Percentiles rank a stretch among this genome's conserved stretches.
These are phyloP conservation scores for Cyanoramphus novaezelandiae DNA, from an alignment of 2,113 vertebrate species.

Conservation along the genomic window DNA sequence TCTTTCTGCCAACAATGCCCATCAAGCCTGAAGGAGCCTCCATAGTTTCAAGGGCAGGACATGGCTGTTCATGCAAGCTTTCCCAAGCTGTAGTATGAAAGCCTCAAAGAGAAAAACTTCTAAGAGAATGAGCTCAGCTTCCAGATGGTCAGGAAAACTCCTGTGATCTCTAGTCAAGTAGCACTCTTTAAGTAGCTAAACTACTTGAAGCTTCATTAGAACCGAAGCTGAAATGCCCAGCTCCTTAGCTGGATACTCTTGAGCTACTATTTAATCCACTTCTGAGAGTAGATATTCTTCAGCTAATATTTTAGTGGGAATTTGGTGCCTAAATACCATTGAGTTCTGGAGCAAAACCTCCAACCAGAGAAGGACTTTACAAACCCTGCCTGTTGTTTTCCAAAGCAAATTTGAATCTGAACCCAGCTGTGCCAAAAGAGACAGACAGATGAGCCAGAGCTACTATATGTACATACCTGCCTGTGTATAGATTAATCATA, in stretches of 20 bases:
- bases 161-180: background rate
- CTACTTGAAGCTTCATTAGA: background rate
- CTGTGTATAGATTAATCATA: slow-evolving; percentile 62
- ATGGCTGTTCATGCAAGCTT: background rate
- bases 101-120: background rate
- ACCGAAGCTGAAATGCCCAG: background rate
- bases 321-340: background rate
- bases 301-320: background rate
- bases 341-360: background rate
- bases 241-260: background rate
- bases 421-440: slow-evolving; percentile 3
- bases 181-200: background rate
- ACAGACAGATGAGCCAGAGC: slow-evolving; percentile 3
- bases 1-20: background rate
- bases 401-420: slow-evolving; percentile 6
- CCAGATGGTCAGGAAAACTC: background rate
- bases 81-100: slow-evolving; percentile 14
- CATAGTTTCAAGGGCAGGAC: background rate
- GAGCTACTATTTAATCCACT: background rate
- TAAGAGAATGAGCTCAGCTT: background rate
- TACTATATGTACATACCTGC: slow-evolving; percentile 44
- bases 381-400: background rate
- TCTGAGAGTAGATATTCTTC: background rate
- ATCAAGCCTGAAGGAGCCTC: background rate
- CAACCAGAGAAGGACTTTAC: background rate